Conservation (phyloP, 2,797 vertebrate species). For the Neoniphon sammara region DNA sequence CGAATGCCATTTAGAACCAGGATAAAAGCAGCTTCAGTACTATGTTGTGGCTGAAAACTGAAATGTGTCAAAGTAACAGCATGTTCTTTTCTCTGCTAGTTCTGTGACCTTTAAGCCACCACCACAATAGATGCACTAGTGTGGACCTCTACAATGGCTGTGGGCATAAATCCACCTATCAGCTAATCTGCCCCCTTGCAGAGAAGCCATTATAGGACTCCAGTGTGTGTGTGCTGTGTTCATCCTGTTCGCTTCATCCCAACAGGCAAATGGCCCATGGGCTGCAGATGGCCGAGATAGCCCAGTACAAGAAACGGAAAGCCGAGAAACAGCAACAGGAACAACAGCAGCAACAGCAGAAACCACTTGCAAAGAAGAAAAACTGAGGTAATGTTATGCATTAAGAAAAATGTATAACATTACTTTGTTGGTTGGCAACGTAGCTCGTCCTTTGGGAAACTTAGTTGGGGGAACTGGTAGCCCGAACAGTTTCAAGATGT, state of each 20-base stretch:
- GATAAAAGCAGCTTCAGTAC: no score
- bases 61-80: no score
- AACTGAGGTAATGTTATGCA: constrained; percentile 88
- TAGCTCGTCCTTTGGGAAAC: constrained; percentile 53
- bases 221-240: constrained; percentile 63
- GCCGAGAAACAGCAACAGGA: constrained; percentile 84
- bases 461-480: constrained; percentile 23
- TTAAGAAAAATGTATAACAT: constrained; percentile 83
- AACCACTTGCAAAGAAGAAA: constrained; percentile 85
- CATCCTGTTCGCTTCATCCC: constrained; percentile 62
- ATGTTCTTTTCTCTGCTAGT: no score
- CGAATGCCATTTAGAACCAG: no score
- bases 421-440: constrained; percentile 61
- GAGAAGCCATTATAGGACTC: constrained; percentile 20
- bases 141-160: no score
- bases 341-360: constrained; percentile 80
- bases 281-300: constrained; percentile 88
- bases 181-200: neutral
- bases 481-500: constrained; percentile 31
- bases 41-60: no score
- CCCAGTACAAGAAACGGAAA: constrained; percentile 88
- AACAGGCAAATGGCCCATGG: constrained; percentile 86
- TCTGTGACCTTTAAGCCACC: neutral
- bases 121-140: neutral
- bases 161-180: no score